phyloP scores from a whole-genome alignment of 2,113 vertebrate species.

The Marmota flaviventris region DNA sequence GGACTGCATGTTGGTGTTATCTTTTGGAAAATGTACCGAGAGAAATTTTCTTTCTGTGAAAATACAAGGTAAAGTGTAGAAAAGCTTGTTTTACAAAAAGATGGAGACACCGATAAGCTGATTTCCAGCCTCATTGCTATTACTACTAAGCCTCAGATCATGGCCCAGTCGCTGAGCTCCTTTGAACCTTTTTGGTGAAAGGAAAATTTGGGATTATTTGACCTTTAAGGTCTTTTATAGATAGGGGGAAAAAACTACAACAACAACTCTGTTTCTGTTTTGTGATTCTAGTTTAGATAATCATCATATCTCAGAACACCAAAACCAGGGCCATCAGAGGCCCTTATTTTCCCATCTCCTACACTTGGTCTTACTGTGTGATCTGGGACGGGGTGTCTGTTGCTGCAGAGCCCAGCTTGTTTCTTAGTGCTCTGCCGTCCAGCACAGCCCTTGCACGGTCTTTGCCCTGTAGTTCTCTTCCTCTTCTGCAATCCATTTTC shows the following conservation, averaged over 20 bases:
- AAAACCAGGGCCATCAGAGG: neutral
- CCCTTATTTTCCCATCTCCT: neutral
- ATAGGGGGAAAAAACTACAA: neutral
- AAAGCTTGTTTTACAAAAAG: neutral
- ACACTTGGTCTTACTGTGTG: neutral
- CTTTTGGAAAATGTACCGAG: neutral
- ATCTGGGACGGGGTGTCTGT: neutral
- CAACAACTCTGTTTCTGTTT: slow-evolving; percentile 29
- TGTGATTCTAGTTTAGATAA: neutral
- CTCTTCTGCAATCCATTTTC: neutral
- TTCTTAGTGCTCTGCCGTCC: neutral
- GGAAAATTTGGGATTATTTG: neutral
- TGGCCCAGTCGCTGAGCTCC: neutral
- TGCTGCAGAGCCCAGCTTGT: neutral
- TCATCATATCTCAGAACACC: neutral
- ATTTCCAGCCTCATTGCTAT: neutral
- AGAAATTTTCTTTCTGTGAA: neutral
- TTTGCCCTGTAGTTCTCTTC: neutral
- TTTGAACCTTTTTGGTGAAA: slow-evolving; percentile 7
- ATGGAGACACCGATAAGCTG: neutral
- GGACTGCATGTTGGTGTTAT: neutral
- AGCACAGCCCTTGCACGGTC: neutral
- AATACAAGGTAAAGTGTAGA: neutral
- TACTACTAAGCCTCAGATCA: neutral
- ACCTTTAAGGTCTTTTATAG: neutral